Evolutionary conservation across 1,140 invertebrate species (phyloP).

Genomic region (Diploscapter pachys): DNA sequence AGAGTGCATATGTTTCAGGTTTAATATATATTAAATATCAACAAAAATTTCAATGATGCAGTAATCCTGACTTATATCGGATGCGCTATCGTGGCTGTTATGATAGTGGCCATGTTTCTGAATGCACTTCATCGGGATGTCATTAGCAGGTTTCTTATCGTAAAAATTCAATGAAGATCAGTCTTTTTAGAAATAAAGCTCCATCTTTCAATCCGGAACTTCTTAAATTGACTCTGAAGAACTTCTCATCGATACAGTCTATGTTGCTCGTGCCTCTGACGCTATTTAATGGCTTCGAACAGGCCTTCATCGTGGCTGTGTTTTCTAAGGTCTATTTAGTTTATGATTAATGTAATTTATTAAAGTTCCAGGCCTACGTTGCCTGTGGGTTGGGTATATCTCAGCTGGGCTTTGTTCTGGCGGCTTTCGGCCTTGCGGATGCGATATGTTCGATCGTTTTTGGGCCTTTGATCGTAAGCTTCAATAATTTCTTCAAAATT

Average conservation of each 20-base stretch:
- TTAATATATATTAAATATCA: too few species aligned
- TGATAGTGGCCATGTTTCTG: constrained; percentile 79
- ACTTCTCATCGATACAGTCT: constrained; percentile 22
- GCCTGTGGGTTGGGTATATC: constrained; percentile 84
- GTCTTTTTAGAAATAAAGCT: not conserved
- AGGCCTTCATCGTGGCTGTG: constrained; percentile 88
- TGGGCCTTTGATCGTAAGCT: constrained; percentile 70
- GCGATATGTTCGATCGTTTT: constrained; percentile 81
- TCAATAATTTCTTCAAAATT: too few species aligned
- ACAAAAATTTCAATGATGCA: constrained; percentile 64
- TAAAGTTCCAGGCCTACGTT: constrained; percentile 77
- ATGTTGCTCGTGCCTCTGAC: constrained; percentile 84
- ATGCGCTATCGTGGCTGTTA: constrained; percentile 77
- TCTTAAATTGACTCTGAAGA: constrained; percentile 44
- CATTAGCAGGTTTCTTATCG: not conserved
- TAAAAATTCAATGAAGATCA: too few species aligned
- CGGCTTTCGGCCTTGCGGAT: constrained; percentile 86
- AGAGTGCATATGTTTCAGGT: constrained; percentile 66
- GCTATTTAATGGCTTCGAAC: constrained; percentile 92
- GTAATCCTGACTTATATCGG: constrained; percentile 76
- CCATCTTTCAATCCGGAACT: constrained; percentile 48
- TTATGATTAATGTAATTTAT: not conserved
- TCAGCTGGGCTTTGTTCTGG: constrained; percentile 88
- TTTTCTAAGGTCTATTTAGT: constrained; percentile 68
- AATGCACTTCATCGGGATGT: constrained; percentile 76